phyloP scores from a whole-genome alignment of 2,797 vertebrate species.

The Taeniopygia guttata region DNA sequence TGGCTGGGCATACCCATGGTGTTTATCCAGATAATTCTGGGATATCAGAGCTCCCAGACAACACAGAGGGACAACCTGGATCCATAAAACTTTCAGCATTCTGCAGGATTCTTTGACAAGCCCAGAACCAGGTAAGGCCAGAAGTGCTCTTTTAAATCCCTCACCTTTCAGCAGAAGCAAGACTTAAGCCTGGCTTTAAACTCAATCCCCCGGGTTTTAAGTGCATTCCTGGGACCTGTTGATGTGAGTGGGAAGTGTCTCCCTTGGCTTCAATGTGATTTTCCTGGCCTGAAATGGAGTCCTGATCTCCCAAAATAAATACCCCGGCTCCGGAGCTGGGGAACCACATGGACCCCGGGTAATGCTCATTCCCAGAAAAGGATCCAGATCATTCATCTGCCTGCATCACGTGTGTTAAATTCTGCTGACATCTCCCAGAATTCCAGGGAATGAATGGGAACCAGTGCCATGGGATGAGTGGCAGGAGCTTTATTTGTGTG shows the following conservation, averaged over 20 bases:
- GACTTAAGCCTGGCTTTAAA: conserved; percentile 23
- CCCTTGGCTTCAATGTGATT: neutral
- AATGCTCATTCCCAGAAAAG: conserved; percentile 4
- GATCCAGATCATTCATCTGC: conserved; percentile 37
- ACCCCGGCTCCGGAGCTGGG: neutral
- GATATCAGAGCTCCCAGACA: neutral
- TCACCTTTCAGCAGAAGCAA: neutral
- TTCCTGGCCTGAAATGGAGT: conserved; percentile 24
- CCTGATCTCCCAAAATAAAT: conserved; percentile 46
- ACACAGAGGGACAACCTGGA: neutral
- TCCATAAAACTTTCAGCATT: neutral
- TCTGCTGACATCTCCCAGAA: conserved; percentile 31
- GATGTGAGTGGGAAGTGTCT: neutral
- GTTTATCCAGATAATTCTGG: accelerated
- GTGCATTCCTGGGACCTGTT: neutral
- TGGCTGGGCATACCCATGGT: accelerated
- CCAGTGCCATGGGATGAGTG: conserved; percentile 15
- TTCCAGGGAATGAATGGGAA: conserved; percentile 41
- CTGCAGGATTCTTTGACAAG: neutral
- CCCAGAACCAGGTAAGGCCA: neutral
- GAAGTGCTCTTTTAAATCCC: neutral
- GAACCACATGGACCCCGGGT: conserved; percentile 18
- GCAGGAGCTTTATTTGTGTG: neutral
- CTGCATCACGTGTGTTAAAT: conserved; percentile 40
- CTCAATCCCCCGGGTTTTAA: neutral